Evolutionary conservation across 1,140 invertebrate species (phyloP), one percentile per base, ranked within the genome.

Genomic region (Kradibia gibbosae): DNA sequence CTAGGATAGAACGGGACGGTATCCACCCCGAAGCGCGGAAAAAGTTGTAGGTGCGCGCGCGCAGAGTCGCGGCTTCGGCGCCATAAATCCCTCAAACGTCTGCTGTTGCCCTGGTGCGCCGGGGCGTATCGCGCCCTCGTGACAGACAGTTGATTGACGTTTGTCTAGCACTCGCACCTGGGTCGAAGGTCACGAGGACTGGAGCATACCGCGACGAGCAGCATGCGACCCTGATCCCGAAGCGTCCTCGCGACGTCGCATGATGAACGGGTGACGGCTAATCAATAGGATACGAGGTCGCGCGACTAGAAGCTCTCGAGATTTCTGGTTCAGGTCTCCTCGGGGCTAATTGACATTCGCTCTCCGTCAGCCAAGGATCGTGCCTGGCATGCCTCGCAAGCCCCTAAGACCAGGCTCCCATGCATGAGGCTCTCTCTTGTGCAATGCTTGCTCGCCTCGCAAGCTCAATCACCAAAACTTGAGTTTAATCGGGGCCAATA

Each of bases 81-180:
- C 86, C 86, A 91, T 91, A 91, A 91, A 91, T 91, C 87, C 88
- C 89, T 90, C 90, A 90, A 90, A 88, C 88, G 88, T 90, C 87
- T 91, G 90, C 88, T 91, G 87, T 34, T 91, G 62, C 85, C 91
- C 91, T 91, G 91, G 87, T 91, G 89, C 86, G n/a, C 78, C 80
- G 82, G 87, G 87, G 85, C 86, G 85, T 87, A 86, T 88, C 87
- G 87, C 88, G 89, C 88, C 88, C 86, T 89, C 88, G 90, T 91
- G 91, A 91, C 89, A 89, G 89, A 91, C 89, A 86, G 87, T 89
- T 91, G 91, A 91, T 85, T 89, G 90, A 91, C 89, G 86, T 86
- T 81, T 85, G 82, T 79, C n/a, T 57, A 28, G 34, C 62, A 17
- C 45, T 57, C 42, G 42, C 67, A 53, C 67, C 65, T 78, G 65